A percentile compares a stretch with the other conserved stretches of the same genome.
Evolutionary conservation across 2,113 vertebrate genomes (phyloP).

Genomic region (Mormyrus lacerda): DNA sequence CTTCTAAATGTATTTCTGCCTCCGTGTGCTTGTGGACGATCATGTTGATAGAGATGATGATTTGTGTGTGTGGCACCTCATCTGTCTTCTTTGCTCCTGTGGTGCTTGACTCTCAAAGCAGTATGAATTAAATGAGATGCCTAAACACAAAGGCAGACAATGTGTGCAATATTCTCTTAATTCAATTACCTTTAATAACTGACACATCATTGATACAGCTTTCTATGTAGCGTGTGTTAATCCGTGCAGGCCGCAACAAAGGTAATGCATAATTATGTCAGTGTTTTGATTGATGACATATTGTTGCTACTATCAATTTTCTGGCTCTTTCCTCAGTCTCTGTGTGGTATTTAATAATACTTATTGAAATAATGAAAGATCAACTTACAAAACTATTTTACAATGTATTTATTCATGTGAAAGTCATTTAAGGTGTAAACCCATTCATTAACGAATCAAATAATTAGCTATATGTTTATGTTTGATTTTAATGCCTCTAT

Average conservation of each 20-base stretch:
- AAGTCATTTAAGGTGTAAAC: neutral
- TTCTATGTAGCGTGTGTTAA: neutral
- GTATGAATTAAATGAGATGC: neutral
- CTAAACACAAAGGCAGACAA: neutral
- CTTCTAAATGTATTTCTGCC: constrained; percentile 21
- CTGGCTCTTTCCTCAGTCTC: neutral
- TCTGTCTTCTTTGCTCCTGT: constrained; percentile 11
- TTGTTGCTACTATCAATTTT: neutral
- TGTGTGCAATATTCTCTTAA: neutral
- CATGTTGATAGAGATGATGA: neutral
- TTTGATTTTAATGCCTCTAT: neutral
- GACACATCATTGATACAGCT: neutral
- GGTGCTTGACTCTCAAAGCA: neutral
- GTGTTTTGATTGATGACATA: neutral
- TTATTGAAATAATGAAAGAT: neutral
- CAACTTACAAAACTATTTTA: neutral
- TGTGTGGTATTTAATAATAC: neutral
- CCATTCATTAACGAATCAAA: neutral
- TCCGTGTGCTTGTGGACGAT: constrained; percentile 21
- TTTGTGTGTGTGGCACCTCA: neutral
- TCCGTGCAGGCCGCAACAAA: neutral
- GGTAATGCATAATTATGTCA: neutral
- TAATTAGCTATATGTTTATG: neutral
- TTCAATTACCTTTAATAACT: neutral
- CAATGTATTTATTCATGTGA: neutral